Percentiles rank a stretch among this genome's conserved stretches.
phyloP scores from a whole-genome alignment of 2,888 invertebrate species.

The Argyra leucocephala region DNA sequence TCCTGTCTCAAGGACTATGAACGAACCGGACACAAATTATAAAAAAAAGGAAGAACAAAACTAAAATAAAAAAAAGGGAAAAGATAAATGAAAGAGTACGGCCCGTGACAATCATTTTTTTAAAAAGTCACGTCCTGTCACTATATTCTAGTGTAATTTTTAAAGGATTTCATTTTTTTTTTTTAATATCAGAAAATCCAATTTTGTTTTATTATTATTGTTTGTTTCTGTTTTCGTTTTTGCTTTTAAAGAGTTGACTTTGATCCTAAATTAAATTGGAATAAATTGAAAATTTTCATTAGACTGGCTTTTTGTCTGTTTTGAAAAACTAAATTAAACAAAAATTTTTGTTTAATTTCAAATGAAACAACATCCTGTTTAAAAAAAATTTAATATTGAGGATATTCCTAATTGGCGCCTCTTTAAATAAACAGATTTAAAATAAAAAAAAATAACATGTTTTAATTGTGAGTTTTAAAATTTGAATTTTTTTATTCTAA shows the following conservation, averaged over 20 bases:
- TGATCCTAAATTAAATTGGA: background rate
- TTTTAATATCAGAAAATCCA: background rate
- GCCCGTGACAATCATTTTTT: background rate
- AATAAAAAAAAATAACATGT: too few relatives aligned
- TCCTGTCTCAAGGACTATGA: background rate
- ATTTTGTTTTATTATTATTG: background rate
- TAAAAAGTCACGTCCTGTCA: conserved; percentile 2
- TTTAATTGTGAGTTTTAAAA: too few relatives aligned
- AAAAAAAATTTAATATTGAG: background rate
- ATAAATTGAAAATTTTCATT: too few relatives aligned
- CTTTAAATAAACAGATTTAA: background rate
- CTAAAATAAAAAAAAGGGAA: background rate
- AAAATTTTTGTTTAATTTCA: too few relatives aligned
- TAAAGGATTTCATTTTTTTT: background rate
- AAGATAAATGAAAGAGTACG: background rate
- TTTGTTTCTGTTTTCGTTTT: background rate
- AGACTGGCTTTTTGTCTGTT: too few relatives aligned
- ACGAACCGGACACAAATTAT: background rate
- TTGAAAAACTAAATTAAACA: too few relatives aligned
- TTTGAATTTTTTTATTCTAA: too few relatives aligned
- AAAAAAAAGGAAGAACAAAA: background rate
- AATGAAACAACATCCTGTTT: background rate
- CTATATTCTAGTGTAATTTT: background rate
- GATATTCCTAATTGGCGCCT: background rate
- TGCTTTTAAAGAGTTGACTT: background rate